Percentiles rank a stretch among this genome's conserved stretches.
phyloP scores from a whole-genome alignment of 2,888 invertebrate species.

The Chrysopilus asiliformis region DNA sequence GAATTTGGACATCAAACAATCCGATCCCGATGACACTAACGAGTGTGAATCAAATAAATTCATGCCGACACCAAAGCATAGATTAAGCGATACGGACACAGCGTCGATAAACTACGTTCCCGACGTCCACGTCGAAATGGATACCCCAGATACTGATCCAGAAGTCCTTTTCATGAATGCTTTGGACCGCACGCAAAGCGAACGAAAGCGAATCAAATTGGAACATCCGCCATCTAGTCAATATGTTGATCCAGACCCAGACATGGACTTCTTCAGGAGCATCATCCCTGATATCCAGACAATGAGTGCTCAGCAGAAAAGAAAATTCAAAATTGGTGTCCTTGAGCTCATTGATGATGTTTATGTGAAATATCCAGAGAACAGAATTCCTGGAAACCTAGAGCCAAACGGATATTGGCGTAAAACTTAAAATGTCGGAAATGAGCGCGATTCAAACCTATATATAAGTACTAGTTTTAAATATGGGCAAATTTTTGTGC shows the following conservation, averaged over 20 bases:
- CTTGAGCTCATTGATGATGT: constrained; percentile 39
- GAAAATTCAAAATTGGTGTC: constrained; percentile 41
- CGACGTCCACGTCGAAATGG: constrained; percentile 9
- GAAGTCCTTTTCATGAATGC: constrained; percentile 9
- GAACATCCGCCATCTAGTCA: constrained; percentile 15
- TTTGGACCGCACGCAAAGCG: constrained; percentile 6
- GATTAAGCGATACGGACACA: constrained; percentile 10
- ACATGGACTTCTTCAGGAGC: constrained; percentile 40
- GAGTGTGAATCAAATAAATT: constrained; percentile 24
- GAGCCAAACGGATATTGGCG: no score
- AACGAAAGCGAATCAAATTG: constrained; percentile 10
- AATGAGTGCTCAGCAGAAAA: constrained; percentile 39
- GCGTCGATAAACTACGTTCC: constrained; percentile 21
- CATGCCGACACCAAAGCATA: constrained; percentile 3
- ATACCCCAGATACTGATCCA: constrained; percentile 6
- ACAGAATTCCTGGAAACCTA: no score
- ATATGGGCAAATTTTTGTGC: no score
- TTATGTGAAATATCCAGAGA: constrained; percentile 28
- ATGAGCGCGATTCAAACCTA: no score
- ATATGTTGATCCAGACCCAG: constrained; percentile 10
- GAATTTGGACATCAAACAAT: constrained; percentile 26
- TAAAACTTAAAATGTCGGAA: no score
- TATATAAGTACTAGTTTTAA: no score
- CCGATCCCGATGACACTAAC: constrained; percentile 30
- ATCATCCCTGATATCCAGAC: constrained; percentile 40